Percentiles rank a stretch among this genome's conserved stretches.
Evolutionary conservation across 2,113 vertebrate species (phyloP).

Genomic region (Syngnathus scovelli): DNA sequence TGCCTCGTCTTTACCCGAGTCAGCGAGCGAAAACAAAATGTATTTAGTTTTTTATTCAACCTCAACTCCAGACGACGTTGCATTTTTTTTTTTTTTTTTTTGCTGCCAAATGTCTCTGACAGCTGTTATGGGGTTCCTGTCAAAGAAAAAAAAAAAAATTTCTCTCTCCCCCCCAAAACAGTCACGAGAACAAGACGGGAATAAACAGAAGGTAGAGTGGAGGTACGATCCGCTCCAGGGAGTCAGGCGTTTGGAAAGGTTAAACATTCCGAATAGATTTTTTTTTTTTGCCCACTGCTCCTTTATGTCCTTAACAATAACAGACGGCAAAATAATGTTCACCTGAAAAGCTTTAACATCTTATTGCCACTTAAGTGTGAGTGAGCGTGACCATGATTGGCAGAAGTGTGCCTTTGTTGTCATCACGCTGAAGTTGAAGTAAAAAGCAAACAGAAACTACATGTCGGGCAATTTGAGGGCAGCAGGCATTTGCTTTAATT

Average conservation of each 20-base stretch:
- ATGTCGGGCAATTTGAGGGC: slow-evolving; percentile 57
- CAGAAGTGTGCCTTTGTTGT: slow-evolving; percentile 58
- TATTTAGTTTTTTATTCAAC: slow-evolving; percentile 8
- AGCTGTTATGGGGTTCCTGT: slow-evolving; percentile 60
- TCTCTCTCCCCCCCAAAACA: slow-evolving; percentile 32
- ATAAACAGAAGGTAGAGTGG: slow-evolving; percentile 44
- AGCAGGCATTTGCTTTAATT: slow-evolving; percentile 69
- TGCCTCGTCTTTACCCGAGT: slow-evolving; percentile 50
- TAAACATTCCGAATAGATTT: slow-evolving; percentile 43
- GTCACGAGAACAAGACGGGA: slow-evolving; percentile 48
- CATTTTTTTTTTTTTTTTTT: slow-evolving; percentile 43
- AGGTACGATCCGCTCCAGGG: slow-evolving; percentile 35
- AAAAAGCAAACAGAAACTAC: slow-evolving; percentile 26
- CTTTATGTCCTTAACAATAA: slow-evolving; percentile 46
- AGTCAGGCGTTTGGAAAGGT: slow-evolving; percentile 39
- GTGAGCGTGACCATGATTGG: slow-evolving; percentile 62
- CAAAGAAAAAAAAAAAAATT: slow-evolving; percentile 33
- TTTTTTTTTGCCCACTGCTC: slow-evolving; percentile 15
- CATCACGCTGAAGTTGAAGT: slow-evolving; percentile 49
- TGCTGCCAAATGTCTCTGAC: slow-evolving; percentile 53
- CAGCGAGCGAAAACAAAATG: slow-evolving; percentile 52
- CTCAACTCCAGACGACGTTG: slow-evolving; percentile 35
- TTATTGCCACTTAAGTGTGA: slow-evolving; percentile 54
- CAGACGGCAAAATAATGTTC: slow-evolving; percentile 53
- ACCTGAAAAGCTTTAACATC: slow-evolving; percentile 52